Evolutionary conservation across 1,140 invertebrate species (phyloP).

Genomic region (Eumeta japonica): DNA sequence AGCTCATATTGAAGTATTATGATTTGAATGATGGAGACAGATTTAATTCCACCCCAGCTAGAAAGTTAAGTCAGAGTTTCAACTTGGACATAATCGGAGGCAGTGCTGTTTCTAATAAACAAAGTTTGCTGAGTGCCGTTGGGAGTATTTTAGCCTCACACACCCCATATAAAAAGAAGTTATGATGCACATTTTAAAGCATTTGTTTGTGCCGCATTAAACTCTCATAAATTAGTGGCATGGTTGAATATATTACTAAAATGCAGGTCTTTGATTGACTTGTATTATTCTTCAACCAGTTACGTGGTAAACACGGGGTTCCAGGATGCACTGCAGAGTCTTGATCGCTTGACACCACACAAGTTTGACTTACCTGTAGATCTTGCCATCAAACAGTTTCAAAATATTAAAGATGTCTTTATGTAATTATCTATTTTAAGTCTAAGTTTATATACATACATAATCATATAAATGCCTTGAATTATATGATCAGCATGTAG

Average conservation of each 20-base stretch:
- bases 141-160: conserved; percentile 91
- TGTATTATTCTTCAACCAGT: conserved; percentile 92
- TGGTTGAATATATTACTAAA: conserved; percentile 94
- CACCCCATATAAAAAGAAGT: conserved; percentile 85
- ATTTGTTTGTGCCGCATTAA: conserved; percentile 93
- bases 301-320: conserved; percentile 96
- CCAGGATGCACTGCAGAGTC: conserved; percentile 88
- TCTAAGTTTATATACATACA: too few species aligned
- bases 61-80: conserved; percentile 97
- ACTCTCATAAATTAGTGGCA: conserved; percentile 85
- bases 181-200: conserved; percentile 98
- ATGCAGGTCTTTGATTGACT: conserved; percentile 82
- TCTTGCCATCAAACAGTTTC: conserved; percentile 91
- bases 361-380: conserved; percentile 95
- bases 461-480: too few species aligned
- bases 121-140: conserved; percentile 86
- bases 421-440: too few species aligned
- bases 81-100: conserved; percentile 91
- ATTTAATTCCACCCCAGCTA: conserved; percentile 91
- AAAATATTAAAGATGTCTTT: conserved; percentile 97
- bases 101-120: conserved; percentile 84
- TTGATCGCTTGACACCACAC: conserved; percentile 82
- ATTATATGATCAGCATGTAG: too few species aligned
- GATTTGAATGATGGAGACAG: conserved; percentile 57
- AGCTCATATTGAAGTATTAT: conserved; percentile 45